Evolutionary conservation across 2,888 invertebrate species (phyloP), one percentile per base, ranked within the genome.

Genomic region (Syritta pipiens): DNA sequence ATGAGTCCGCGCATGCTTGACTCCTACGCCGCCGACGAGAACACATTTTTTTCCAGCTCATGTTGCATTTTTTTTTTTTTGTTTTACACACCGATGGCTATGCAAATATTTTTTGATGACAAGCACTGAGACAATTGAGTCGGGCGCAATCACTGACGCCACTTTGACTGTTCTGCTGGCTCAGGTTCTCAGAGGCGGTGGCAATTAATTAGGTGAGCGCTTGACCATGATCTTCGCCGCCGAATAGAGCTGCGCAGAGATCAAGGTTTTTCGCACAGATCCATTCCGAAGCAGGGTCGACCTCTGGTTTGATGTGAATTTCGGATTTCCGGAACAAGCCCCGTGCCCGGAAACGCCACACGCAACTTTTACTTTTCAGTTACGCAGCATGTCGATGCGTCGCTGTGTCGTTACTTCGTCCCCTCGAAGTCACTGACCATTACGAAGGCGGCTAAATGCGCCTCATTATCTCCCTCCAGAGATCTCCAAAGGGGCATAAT

Each of bases 101-200:
- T 77, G 77, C 77, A 77, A 77, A 75, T 62, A 63, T 60, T 77
- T 65, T 71, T 65, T 53, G 71, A 77, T 72, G 77, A 71, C 77
- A 60, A 20, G 5, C 32, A 55, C 35, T 24, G 65, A 60, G 55
- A 53, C 71, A 65, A 49, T 40, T 59, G 32, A 68, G 48, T 26
- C 35, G 17, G 17, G 37, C 37, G 35, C 35, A n/a, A n/a, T n/a
- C n/a, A n/a, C n/a, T 59, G 68, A 53, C 48, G 68, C 67, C 60
- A 46, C 30, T 53, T 63, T 35, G 49, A 48, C 46, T 60, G 57
- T 57, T 69, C 35, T 76, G 62, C 30, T 30, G 42, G 57, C 35
- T 63, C 62, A 63, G 44, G 49, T 69, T 71, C 40, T 42, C 28
- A n/a, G 24, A 26, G 28, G 28, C 44, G 17, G 6, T 59, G 42